Conservation (phyloP, 2,797 vertebrate species). For the Hoplostethus atlanticus region DNA sequence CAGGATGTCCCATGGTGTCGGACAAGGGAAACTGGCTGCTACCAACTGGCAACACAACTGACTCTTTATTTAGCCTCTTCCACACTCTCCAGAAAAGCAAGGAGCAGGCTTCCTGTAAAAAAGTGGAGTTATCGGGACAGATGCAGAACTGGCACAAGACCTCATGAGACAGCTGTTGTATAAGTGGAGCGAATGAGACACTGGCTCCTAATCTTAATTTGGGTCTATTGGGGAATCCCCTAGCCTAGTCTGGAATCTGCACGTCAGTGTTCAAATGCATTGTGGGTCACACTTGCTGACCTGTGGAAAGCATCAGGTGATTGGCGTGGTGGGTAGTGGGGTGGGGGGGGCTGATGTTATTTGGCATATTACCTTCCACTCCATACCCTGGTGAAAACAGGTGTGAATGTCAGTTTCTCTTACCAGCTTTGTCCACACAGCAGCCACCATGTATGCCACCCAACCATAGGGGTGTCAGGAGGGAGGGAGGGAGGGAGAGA, state of each 20-base stretch:
- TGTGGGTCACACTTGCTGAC: slow-evolving; percentile 6
- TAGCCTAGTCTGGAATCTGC: slow-evolving; percentile 29
- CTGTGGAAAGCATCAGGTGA: slow-evolving; percentile 1
- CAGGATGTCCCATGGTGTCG: slow-evolving; percentile 45
- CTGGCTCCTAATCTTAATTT: not conserved
- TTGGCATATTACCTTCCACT: slow-evolving; percentile 12
- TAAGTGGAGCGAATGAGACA: not conserved
- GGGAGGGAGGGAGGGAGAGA: too few species aligned
- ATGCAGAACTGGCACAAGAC: slow-evolving; percentile 10
- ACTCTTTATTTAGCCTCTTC: slow-evolving; percentile 40
- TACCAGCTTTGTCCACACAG: not conserved
- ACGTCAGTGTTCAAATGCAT: slow-evolving; percentile 7
- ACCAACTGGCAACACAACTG: slow-evolving; percentile 4
- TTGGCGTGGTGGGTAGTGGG: not conserved
- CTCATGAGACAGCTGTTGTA: slow-evolving; percentile 29
- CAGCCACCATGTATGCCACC: not conserved
- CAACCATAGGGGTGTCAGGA: not conserved
- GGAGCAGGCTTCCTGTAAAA: not conserved
- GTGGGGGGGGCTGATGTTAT: not conserved
- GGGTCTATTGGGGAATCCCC: not conserved
- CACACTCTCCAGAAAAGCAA: slow-evolving; percentile 10
- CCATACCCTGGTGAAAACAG: not conserved
- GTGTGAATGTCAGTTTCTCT: slow-evolving; percentile 1
- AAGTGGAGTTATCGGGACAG: slow-evolving; percentile 7
- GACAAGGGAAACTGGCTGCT: slow-evolving; percentile 45